Evolutionary conservation across 2,888 invertebrate species (phyloP), one percentile per base, ranked within the genome.

Genomic region (Pinctada fucata): DNA sequence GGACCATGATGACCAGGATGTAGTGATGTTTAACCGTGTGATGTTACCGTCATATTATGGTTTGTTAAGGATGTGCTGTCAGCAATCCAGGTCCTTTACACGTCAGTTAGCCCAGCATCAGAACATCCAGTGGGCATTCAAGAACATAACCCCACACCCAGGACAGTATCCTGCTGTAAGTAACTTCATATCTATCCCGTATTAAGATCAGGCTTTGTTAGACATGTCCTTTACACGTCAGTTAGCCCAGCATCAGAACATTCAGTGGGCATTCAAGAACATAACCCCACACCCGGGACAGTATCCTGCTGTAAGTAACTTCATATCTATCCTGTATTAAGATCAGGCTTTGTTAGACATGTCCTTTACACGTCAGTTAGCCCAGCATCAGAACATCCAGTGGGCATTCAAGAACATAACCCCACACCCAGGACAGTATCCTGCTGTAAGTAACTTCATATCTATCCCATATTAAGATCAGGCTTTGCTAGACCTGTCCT

Each of bases 361-460:
- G 69, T 93, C 95, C 48, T 97, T 98, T 92, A 96, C 97, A 3
- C 94, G 97, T 75, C 95, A 96, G 89, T 94, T 98, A 77, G 97
- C 97, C 0, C 95, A 96, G 85, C 98, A 98, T 93, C 97, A 98
- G 93, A 98, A 98, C 94, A 95, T 98, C 67, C 97, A 97, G 91
- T 98, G 98, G 98, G 98, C 98, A 49, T 98, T 98, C 93, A 96
- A 97, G 90, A 98, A 98, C 93, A 97, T 98, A 84, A 97, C 97
- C 52, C 97, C 97, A n/a, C 97, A 97, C 93, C 97, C 97, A 4
- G 97, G 97, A 47, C 96, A 98, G 88, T 98, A 98, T 93, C 96
- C 97, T 31, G 95, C 95, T 82, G 95, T 92, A 79, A 82, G 91
- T 86, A 52, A 5, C 16, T 8, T 75, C 0, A 48, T 8, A n/a